A percentile compares a stretch with the other conserved stretches of the same genome.
phyloP scores from a whole-genome alignment of 2,797 vertebrate species.

The Columba guinea region DNA sequence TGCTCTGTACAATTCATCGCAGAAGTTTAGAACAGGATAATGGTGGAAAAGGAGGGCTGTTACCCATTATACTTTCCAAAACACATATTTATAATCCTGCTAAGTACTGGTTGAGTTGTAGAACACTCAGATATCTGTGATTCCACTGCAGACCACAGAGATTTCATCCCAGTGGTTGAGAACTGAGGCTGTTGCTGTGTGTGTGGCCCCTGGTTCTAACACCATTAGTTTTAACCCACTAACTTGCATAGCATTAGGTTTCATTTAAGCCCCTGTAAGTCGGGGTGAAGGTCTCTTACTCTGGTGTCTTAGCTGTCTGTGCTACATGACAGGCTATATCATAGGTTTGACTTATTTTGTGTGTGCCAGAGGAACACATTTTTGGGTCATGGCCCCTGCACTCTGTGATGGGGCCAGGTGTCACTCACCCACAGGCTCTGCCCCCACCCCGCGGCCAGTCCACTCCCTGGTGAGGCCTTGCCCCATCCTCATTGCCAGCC shows the following conservation, averaged over 20 bases:
- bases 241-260: neutral
- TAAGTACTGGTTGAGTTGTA: neutral
- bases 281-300: neutral
- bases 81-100: neutral
- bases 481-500: accelerated
- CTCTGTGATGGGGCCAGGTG: neutral
- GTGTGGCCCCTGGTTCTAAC: neutral
- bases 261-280: neutral
- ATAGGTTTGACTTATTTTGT: neutral
- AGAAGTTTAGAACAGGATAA: neutral
- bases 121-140: neutral
- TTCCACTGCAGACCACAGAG: neutral
- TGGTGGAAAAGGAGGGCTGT: neutral
- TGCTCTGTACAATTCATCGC: neutral
- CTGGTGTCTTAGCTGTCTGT: neutral
- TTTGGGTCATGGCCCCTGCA: neutral
- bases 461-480: accelerated
- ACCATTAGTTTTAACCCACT: neutral
- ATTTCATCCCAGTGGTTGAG: neutral
- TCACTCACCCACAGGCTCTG: neutral
- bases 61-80: neutral
- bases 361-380: neutral
- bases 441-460: accelerated
- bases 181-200: neutral
- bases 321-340: neutral